Conservation (phyloP, 2,113 vertebrate species). For the Piaya cayana region DNA sequence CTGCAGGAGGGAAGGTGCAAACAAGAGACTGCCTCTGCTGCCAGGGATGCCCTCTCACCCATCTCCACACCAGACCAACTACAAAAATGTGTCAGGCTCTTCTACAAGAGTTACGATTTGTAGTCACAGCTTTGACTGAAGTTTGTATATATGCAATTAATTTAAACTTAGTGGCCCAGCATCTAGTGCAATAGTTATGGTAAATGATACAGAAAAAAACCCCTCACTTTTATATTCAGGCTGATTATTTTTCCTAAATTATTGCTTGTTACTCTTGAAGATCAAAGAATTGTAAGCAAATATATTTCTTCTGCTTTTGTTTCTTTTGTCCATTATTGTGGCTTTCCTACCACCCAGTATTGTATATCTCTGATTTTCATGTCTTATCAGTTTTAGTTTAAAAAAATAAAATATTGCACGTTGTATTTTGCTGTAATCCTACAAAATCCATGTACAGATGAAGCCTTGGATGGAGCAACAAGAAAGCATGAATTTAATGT, state of each 20-base stretch:
- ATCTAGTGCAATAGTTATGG: neutral
- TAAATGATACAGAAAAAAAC: neutral
- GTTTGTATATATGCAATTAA: neutral
- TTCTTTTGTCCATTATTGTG: neutral
- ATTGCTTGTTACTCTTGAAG: neutral
- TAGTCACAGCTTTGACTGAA: neutral
- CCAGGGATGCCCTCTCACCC: rapidly evolving
- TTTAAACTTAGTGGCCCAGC: neutral
- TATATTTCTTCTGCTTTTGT: neutral
- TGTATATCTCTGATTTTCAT: neutral
- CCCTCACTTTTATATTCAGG: neutral
- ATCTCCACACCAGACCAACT: rapidly evolving
- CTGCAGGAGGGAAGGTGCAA: neutral
- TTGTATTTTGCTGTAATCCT: neutral
- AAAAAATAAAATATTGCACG: neutral
- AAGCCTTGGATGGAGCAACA: neutral
- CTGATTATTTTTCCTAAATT: neutral
- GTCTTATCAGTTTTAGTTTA: neutral
- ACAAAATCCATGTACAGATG: rapidly evolving
- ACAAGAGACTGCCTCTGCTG: neutral
- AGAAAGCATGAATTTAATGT: neutral
- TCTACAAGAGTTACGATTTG: neutral
- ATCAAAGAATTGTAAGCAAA: neutral
- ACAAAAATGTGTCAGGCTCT: rapidly evolving
- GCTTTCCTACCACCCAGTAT: neutral